phyloP scores from a whole-genome alignment of 2,113 vertebrate genomes.

The Anolis carolinensis region DNA sequence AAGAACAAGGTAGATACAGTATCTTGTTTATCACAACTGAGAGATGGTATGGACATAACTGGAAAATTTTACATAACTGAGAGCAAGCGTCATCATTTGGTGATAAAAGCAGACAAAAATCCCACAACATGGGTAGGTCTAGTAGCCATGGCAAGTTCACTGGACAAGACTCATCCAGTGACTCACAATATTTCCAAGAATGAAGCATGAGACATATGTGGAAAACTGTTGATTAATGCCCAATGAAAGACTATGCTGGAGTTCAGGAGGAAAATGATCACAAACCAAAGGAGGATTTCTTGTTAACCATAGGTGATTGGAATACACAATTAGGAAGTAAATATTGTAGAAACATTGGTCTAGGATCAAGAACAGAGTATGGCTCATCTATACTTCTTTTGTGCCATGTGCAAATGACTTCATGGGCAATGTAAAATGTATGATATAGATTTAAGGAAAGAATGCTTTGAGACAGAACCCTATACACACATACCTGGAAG shows the following conservation, averaged over 20 bases:
- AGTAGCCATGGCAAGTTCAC: background rate
- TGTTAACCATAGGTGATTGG: no score
- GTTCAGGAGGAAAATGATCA: no score
- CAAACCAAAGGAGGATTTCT: no score
- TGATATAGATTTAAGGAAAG: no score
- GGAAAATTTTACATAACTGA: background rate
- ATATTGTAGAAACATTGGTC: no score
- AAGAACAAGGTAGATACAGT: background rate
- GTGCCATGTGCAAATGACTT: no score
- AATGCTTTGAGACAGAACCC: no score
- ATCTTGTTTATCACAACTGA: background rate
- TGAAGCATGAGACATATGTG: background rate
- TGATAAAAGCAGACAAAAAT: background rate
- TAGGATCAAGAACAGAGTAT: no score
- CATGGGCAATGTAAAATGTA: no score
- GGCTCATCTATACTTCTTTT: no score
- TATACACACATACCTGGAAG: no score
- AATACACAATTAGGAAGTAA: no score
- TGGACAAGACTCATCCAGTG: background rate
- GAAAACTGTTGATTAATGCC: constrained; percentile 1
- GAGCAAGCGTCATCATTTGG: background rate
- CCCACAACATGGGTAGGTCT: background rate
- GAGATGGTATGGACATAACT: background rate
- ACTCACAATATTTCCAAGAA: background rate
- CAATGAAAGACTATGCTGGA: background rate